Evolutionary conservation across 2,888 invertebrate genomes (phyloP).

Genomic region (Nematopogon swammerdamellus): DNA sequence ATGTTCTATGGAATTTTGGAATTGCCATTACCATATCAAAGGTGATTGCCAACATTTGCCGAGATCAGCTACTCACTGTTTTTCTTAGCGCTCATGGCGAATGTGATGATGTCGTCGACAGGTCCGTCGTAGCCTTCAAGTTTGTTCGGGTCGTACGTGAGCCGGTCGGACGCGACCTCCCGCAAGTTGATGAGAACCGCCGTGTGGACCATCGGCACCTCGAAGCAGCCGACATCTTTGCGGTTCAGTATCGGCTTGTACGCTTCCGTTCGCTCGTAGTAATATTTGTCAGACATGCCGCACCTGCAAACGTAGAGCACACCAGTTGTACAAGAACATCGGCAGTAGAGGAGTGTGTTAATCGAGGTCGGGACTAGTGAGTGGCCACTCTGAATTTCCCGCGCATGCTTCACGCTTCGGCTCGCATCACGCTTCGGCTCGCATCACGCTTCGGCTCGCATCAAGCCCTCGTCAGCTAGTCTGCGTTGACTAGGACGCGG

Average conservation of each 20-base stretch:
- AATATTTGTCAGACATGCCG: conserved; percentile 82
- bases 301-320: conserved; percentile 49
- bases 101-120: conserved; percentile 88
- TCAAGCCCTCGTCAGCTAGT: too few species aligned
- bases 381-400: too few species aligned
- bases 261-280: conserved; percentile 79
- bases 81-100: conserved; percentile 77
- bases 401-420: too few species aligned
- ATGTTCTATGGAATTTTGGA: not conserved
- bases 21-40: not conserved
- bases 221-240: conserved; percentile 68
- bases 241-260: conserved; percentile 77
- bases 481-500: too few species aligned
- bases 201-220: conserved; percentile 90
- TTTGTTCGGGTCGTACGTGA: conserved; percentile 72
- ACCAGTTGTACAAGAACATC: too few species aligned
- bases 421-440: too few species aligned
- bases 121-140: conserved; percentile 68
- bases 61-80: conserved; percentile 36
- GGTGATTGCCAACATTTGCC: not conserved
- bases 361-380: too few species aligned
- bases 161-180: conserved; percentile 46
- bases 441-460: too few species aligned
- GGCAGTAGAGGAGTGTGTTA: too few species aligned
- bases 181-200: conserved; percentile 78